Percentiles rank a stretch among this genome's conserved stretches.
Evolutionary conservation across 1,140 invertebrate species (phyloP).

Genomic region (Thaumetopoea pityocampa): DNA sequence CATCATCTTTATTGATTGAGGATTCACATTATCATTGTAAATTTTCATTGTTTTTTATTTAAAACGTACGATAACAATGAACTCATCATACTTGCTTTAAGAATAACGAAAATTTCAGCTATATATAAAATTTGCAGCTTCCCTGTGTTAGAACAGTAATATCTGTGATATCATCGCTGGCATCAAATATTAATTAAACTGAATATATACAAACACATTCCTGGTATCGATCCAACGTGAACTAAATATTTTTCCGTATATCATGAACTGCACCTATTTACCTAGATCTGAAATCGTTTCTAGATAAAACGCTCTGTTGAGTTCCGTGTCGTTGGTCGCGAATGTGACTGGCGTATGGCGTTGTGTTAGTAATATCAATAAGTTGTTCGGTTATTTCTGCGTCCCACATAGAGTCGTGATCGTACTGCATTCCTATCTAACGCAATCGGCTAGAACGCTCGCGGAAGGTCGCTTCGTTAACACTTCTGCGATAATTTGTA

Average conservation of each 20-base stretch:
- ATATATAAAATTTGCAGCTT: too few relatives aligned
- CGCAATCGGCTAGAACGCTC: conserved; percentile 39
- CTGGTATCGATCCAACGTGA: not conserved
- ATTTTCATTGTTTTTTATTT: too few relatives aligned
- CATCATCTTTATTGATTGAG: too few relatives aligned
- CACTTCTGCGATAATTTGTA: conserved; percentile 19
- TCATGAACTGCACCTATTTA: not conserved
- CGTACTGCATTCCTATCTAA: conserved; percentile 44
- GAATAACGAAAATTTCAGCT: too few relatives aligned
- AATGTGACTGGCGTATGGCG: conserved; percentile 10
- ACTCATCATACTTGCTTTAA: too few relatives aligned
- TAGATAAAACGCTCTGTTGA: conserved; percentile 2
- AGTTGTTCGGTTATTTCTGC: conserved; percentile 27
- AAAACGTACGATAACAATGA: too few relatives aligned
- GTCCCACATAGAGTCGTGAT: conserved; percentile 48
- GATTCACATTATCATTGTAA: too few relatives aligned
- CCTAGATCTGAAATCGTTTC: conserved; percentile 3
- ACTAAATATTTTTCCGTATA: conserved; percentile 9
- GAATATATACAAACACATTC: too few relatives aligned
- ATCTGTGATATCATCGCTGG: too few relatives aligned
- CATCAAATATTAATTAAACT: too few relatives aligned
- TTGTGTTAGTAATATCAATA: conserved; percentile 17
- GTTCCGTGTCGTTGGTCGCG: conserved; percentile 8
- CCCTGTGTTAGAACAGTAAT: too few relatives aligned
- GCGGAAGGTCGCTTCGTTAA: conserved; percentile 36